Base-by-base conservation (phyloP, 2,113 vertebrate species). In the Orcinus orca region DNA sequence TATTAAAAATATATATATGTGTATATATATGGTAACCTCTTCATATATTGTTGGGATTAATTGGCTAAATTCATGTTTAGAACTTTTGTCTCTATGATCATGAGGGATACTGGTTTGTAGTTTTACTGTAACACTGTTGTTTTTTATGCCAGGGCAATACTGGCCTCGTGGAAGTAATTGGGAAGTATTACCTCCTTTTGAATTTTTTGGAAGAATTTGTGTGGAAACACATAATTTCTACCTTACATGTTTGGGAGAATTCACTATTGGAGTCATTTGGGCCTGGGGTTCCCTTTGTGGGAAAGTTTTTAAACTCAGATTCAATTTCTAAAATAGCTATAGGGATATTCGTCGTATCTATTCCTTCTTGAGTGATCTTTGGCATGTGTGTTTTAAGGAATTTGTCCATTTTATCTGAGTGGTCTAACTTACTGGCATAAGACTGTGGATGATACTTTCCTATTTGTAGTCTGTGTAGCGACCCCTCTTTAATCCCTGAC, bases 261-360 rank as follows among this genome's bases (percentile, higher is more conserved):
- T 36, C 65, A 15, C 23, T 14, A 1, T 5, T 6, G 33, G 58
- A 13, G 1, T 44, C 44, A 2, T 73, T 6, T 31, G 63, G 38
- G 25, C 4, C 18, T 12, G 9, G 11, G 13, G 1, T 12, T 68
- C 41, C 58, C 60, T 44, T 18, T 15, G 3, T 6, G 10, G 62
- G 5, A 18, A 67, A 73, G 15, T 0, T 63, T 70, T 55, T 53
- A 68, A 55, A 14, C 25, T 23, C 25, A 15, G 26, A 25, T 26
- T 33, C 62, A 31, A 2, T 25, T 33, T n/a, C 36, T 53, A 26
- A 50, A 20, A 0, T 9, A 70, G 38, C 47, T 26, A 0, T 26
- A 6, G 1, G 23, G 8, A 15, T 12, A 1, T 9, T 3, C 11
- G 0, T 7, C 8, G 1, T 41, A 2, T 1, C 81, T 26, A 5